A percentile compares a stretch with the other conserved stretches of the same genome.
phyloP scores from a whole-genome alignment of 2,797 vertebrate species.

The Spheniscus humboldti region DNA sequence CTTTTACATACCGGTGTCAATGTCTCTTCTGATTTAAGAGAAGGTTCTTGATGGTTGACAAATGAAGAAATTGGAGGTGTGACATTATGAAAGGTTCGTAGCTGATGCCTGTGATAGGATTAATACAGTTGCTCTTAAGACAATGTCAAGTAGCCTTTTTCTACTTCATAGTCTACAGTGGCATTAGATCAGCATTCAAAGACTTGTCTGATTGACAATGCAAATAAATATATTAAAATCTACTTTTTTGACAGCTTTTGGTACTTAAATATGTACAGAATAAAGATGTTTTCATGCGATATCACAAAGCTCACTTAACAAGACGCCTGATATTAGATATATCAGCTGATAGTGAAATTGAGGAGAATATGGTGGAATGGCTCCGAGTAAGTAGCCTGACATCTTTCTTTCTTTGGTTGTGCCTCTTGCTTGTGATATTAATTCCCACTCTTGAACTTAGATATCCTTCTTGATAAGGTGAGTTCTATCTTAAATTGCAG shows the following conservation, averaged over 20 bases:
- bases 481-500: background rate
- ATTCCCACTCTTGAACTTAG: background rate
- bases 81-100: background rate
- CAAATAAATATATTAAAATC: slow-evolving; percentile 34
- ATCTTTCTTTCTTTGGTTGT: background rate
- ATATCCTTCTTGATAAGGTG: background rate
- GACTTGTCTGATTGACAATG: background rate
- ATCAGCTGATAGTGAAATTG: slow-evolving; percentile 97
- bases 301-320: slow-evolving; percentile 97
- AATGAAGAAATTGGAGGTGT: background rate
- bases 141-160: background rate
- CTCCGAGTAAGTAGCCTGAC: slow-evolving; percentile 84
- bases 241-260: slow-evolving; percentile 81
- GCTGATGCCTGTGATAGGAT: background rate
- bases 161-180: background rate
- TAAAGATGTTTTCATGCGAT: slow-evolving; percentile 99
- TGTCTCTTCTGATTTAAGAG: background rate
- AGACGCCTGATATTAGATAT: slow-evolving; percentile 97
- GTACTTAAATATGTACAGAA: slow-evolving; percentile 99
- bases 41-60: background rate
- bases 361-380: slow-evolving; percentile 99
- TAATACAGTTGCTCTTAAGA: background rate
- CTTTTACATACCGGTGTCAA: background rate
- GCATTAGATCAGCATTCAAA: background rate
- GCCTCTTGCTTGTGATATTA: background rate